Conservation (phyloP, 2,797 vertebrate species). For the Crax fasciolata region DNA sequence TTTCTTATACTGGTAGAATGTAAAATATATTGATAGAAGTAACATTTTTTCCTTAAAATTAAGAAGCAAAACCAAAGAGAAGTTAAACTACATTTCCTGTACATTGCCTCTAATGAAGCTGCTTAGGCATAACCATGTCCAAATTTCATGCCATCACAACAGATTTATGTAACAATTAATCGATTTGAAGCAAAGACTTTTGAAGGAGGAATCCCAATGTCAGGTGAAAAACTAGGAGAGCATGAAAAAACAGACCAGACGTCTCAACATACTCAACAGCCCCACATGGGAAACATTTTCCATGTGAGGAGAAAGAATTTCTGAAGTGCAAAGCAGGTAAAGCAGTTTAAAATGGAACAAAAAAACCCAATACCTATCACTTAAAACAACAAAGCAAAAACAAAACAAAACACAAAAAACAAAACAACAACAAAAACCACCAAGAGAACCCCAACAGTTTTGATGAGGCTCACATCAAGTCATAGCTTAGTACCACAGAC, state of each 20-base stretch:
- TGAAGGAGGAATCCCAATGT: background rate
- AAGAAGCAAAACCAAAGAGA: background rate
- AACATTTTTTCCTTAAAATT: background rate
- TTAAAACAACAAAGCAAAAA: background rate
- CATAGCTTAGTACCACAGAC: background rate
- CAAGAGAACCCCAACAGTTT: background rate
- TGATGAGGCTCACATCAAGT: background rate
- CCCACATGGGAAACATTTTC: rapidly evolving
- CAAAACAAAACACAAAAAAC: background rate
- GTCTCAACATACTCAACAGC: background rate
- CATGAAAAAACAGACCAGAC: background rate
- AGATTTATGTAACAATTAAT: background rate
- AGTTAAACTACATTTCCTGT: background rate
- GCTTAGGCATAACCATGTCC: background rate
- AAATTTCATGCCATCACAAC: background rate
- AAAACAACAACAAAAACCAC: background rate
- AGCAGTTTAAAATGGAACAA: background rate
- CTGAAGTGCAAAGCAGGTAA: background rate
- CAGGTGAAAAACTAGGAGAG: background rate
- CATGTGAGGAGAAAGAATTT: rapidly evolving
- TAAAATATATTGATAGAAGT: background rate
- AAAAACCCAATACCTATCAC: background rate
- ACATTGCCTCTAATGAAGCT: background rate
- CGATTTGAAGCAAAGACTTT: background rate
- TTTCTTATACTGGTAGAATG: background rate